Conservation (phyloP, 2,888 invertebrate species). For the Drosophila phalerata region DNA sequence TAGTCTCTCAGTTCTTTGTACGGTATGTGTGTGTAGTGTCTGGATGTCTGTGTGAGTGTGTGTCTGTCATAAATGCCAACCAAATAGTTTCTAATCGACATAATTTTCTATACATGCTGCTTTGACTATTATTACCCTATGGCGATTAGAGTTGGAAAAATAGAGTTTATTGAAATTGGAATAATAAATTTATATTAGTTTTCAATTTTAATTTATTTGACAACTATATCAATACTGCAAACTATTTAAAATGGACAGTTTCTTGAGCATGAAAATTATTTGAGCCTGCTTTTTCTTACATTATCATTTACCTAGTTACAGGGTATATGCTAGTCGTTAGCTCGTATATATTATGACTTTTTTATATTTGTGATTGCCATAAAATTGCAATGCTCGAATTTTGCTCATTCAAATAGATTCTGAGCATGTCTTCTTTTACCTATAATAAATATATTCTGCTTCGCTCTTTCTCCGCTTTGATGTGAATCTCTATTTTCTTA, state of each 20-base stretch:
- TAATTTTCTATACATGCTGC: constrained; percentile 40
- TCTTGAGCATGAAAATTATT: no score
- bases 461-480: background rate
- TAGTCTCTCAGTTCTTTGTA: constrained; percentile 20
- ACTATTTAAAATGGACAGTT: no score
- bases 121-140: constrained; percentile 2
- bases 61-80: constrained; percentile 17
- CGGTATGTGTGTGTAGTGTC: background rate
- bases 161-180: background rate
- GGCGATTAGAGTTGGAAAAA: background rate
- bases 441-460: background rate
- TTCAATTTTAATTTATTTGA: no score
- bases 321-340: background rate
- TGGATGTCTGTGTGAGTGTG: constrained; percentile 14
- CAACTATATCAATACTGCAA: no score
- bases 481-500: background rate
- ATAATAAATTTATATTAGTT: background rate
- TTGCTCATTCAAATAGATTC: constrained; percentile 46
- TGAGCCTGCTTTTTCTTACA: no score
- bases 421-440: background rate
- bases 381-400: constrained; percentile 30
- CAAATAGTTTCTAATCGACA: constrained; percentile 63
- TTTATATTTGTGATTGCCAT: constrained; percentile 21
- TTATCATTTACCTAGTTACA: background rate
- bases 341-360: background rate